A percentile compares a stretch with the other conserved stretches of the same genome.
Evolutionary conservation across 2,888 invertebrate genomes (phyloP).

Genomic region (Cephus sareptanus): DNA sequence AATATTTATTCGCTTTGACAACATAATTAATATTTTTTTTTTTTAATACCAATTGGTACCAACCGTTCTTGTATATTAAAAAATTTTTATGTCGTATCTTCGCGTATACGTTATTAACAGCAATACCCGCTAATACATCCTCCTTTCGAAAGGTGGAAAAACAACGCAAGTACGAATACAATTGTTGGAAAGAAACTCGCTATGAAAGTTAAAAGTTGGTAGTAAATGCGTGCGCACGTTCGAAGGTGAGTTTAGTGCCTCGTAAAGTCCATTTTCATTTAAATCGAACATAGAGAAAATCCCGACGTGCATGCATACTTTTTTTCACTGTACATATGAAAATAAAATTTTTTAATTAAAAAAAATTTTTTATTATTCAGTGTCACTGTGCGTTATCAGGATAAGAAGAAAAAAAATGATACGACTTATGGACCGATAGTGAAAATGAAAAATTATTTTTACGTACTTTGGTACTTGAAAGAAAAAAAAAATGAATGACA

Average conservation of each 20-base stretch:
- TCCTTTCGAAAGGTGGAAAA: not conserved
- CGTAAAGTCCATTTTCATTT: not conserved
- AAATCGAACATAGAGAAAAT: not conserved
- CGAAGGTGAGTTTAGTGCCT: not conserved
- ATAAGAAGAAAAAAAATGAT: too few species aligned
- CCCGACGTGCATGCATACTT: not conserved
- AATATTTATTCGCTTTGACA: not conserved
- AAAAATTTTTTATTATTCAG: not conserved
- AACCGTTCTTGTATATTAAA: not conserved
- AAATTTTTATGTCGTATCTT: not conserved
- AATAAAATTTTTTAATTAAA: too few species aligned
- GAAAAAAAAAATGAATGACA: not conserved
- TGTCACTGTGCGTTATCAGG: not conserved
- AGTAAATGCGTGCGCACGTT: not conserved
- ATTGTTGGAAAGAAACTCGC: not conserved
- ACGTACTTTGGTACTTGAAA: not conserved
- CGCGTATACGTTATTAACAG: not conserved
- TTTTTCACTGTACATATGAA: not conserved
- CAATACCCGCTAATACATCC: not conserved
- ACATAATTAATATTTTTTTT: not conserved
- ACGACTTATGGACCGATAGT: too few species aligned
- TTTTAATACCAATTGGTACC: not conserved
- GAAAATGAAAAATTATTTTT: not conserved
- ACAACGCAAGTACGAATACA: not conserved
- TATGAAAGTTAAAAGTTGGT: not conserved